Evolutionary conservation across 2,888 invertebrate species (phyloP), one percentile per base, ranked within the genome.

Genomic region (Piscicola geometra): DNA sequence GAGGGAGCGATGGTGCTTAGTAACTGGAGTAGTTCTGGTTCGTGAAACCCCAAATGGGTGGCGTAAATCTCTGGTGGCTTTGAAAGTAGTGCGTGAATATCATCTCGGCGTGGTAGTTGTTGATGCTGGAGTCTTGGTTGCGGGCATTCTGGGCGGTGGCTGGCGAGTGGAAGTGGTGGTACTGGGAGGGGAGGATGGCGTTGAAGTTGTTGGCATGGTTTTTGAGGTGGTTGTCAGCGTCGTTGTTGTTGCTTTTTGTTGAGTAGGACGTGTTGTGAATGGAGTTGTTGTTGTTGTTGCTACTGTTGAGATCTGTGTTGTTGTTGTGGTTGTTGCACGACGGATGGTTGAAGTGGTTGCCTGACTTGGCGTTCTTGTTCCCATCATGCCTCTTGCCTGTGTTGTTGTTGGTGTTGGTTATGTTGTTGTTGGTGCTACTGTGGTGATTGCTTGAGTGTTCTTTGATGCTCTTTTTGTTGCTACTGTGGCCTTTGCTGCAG

Each of bases 71-170:
- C 64, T 77, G 77, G 33, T 77, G 77, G 64, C 77, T 77, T 60
- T 77, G 77, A 70, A 77, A 75, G 67, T 77, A 77, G 41, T 77
- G 77, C 15, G 77, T 71, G 47, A 77, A 73, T 76, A 76, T 76
- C 70, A 73, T 71, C 25, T 76, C 77, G 12, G 77, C 35, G 21
- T 32, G 67, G 67, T 33, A 67, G 67, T 67, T 67, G 35, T 32
- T 67, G 33, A 35, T 35, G 35, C 28, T 21, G 9, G 67, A 2
- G 5, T 32, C 67, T 5, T 56, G 60, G 15, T 15, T 15, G 15
- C 41, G 41, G n/a, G n/a, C n/a, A n/a, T n/a, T n/a, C n/a, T n/a
- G n/a, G n/a, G n/a, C n/a, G 21, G 12, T 47, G 9, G 60, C 9
- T 21, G 5, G 21, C 5, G 21, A 25, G 3, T 56, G 60, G 25